Conservation (phyloP, 1,140 invertebrate species). For the Zaprionus davidi region DNA sequence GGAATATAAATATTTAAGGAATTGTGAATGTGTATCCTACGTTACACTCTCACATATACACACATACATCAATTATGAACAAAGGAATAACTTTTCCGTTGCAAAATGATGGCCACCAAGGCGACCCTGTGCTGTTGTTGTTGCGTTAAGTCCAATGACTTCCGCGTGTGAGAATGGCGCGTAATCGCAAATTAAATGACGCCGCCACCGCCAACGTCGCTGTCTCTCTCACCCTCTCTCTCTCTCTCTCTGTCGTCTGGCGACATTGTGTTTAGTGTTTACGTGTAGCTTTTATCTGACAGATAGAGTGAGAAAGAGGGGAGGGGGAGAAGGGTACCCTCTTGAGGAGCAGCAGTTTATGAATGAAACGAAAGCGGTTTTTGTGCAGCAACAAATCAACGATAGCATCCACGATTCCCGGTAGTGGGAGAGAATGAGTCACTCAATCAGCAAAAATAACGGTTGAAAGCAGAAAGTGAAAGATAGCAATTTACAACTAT, state of each 20-base stretch:
- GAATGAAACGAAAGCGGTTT: slow-evolving; percentile 4
- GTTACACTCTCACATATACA: neutral
- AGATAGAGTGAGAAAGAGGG: slow-evolving; percentile 28
- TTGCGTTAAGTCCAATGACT: slow-evolving; percentile 59
- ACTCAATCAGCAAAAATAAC: neutral
- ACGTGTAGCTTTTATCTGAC: slow-evolving; percentile 54
- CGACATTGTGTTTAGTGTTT: slow-evolving; percentile 40
- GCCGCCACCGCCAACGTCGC: neutral
- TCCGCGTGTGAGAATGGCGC: slow-evolving; percentile 59
- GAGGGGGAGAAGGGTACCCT: neutral
- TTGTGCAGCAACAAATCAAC: neutral
- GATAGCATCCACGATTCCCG: neutral
- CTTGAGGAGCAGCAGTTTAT: neutral
- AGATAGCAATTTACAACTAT: neutral
- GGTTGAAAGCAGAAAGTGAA: neutral
- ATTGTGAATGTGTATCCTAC: neutral
- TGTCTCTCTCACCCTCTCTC: neutral
- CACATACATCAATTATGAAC: slow-evolving; percentile 38
- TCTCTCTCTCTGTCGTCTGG: slow-evolving; percentile 14
- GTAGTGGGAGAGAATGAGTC: neutral
- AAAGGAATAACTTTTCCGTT: slow-evolving; percentile 67
- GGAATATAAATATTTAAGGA: neutral
- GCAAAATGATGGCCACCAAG: slow-evolving; percentile 63
- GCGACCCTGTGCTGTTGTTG: slow-evolving; percentile 40
- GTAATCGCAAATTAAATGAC: slow-evolving; percentile 53